Conservation (phyloP, 2,797 vertebrate genomes). For the Myotis findleyi region DNA sequence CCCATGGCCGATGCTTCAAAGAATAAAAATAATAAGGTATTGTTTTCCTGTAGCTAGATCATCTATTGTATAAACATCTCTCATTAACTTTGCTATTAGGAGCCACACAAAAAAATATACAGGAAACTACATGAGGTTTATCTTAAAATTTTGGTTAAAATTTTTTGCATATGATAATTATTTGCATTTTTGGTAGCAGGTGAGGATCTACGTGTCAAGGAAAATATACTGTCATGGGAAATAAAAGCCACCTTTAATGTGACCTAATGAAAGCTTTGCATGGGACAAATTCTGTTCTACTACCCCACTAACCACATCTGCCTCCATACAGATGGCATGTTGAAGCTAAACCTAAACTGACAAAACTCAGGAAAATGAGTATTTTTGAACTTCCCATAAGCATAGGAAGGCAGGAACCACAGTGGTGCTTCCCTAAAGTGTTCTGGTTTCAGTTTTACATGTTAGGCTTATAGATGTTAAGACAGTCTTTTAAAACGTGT, state of each 20-base stretch:
- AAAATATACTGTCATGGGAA: background rate
- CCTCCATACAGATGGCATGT: background rate
- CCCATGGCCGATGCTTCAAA: constrained; percentile 4
- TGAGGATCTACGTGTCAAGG: background rate
- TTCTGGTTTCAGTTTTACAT: constrained; percentile 10
- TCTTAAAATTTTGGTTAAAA: background rate
- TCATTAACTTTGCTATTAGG: background rate
- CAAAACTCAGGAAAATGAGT: background rate
- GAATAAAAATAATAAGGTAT: constrained; percentile 1
- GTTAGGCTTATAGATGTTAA: background rate
- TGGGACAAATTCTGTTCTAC: background rate
- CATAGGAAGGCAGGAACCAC: background rate
- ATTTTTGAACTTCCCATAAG: constrained; percentile 3
- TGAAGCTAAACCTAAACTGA: background rate
- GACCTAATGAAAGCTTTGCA: background rate
- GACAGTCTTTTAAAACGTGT: background rate
- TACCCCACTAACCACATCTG: constrained; percentile 30
- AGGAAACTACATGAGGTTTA: background rate
- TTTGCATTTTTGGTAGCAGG: background rate
- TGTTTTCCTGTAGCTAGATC: background rate
- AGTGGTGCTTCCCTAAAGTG: background rate
- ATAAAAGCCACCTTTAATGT: background rate
- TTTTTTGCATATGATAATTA: background rate
- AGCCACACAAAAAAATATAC: background rate
- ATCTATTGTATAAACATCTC: background rate